Conservation (phyloP, 2,797 vertebrate species). For the Platyrinchus mystaceus region DNA sequence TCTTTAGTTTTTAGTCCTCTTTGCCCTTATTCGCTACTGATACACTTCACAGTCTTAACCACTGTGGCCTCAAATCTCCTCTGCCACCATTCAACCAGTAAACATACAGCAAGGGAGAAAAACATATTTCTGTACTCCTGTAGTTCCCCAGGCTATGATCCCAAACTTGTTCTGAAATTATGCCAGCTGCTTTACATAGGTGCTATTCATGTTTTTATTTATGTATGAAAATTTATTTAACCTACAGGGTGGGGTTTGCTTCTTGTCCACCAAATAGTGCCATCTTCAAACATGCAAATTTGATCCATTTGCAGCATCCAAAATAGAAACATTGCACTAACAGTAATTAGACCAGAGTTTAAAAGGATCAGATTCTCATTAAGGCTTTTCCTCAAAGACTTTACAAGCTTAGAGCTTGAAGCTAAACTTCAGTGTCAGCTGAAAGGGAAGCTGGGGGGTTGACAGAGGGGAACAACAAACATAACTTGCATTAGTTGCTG, state of each 20-base stretch:
- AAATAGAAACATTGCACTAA: conserved; percentile 66
- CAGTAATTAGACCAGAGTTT: conserved; percentile 73
- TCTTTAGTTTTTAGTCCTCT: background rate
- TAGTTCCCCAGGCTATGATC: background rate
- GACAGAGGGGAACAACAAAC: background rate
- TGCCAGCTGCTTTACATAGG: conserved; percentile 58
- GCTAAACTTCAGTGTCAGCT: conserved; percentile 67
- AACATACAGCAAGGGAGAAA: background rate
- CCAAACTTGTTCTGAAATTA: conserved; percentile 59
- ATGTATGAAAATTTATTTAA: conserved; percentile 55
- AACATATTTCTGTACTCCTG: background rate
- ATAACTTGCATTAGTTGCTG: background rate
- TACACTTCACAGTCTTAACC: background rate
- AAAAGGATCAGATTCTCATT: conserved; percentile 71
- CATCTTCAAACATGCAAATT: conserved; percentile 36
- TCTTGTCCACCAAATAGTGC: background rate
- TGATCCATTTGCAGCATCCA: conserved; percentile 50
- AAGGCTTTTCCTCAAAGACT: conserved; percentile 71
- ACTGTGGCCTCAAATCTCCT: background rate
- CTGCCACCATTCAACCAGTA: background rate
- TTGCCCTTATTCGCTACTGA: background rate
- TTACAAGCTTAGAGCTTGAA: conserved; percentile 60
- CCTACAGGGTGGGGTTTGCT: conserved; percentile 11
- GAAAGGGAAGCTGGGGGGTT: conserved; percentile 27
- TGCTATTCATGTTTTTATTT: conserved; percentile 45